Conservation (phyloP, 2,888 invertebrate species). For the Harmothoe impar region DNA sequence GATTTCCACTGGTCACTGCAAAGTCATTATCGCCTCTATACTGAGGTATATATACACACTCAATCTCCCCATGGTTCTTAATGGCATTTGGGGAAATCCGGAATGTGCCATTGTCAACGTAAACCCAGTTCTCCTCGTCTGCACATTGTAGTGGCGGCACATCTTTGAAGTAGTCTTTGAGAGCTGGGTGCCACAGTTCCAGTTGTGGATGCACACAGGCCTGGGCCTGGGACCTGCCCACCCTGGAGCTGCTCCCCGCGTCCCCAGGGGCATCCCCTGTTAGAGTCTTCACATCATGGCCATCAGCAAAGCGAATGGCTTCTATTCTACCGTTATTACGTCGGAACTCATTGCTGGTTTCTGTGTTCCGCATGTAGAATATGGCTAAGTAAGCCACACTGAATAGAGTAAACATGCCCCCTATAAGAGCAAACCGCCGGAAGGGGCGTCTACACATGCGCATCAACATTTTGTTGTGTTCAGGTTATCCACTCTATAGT, state of each 20-base stretch:
- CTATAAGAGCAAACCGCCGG: neutral
- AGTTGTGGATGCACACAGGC: constrained; percentile 88
- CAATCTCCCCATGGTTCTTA: constrained; percentile 82
- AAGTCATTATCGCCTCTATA: constrained; percentile 62
- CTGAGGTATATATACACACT: constrained; percentile 85
- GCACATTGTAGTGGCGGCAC: constrained; percentile 88
- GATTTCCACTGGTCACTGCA: constrained; percentile 47
- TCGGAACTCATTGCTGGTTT: neutral
- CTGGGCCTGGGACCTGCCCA: constrained; percentile 67
- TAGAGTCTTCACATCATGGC: constrained; percentile 1
- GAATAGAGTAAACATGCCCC: neutral
- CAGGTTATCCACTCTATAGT: too few relatives aligned
- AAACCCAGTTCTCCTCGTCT: constrained; percentile 89
- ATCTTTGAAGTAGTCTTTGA: constrained; percentile 88
- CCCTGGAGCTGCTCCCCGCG: neutral
- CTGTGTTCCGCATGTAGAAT: constrained; percentile 7
- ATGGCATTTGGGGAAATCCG: constrained; percentile 85
- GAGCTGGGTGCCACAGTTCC: constrained; percentile 88
- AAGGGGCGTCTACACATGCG: constrained; percentile 49
- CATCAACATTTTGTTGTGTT: neutral
- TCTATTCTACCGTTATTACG: neutral
- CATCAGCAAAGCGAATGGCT: constrained; percentile 29
- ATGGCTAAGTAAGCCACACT: neutral
- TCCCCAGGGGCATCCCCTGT: neutral
- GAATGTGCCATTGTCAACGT: constrained; percentile 87